A percentile compares a stretch with the other conserved stretches of the same genome.
phyloP scores from a whole-genome alignment of 1,140 invertebrate genomes.

The Brachionus calyciflorus region DNA sequence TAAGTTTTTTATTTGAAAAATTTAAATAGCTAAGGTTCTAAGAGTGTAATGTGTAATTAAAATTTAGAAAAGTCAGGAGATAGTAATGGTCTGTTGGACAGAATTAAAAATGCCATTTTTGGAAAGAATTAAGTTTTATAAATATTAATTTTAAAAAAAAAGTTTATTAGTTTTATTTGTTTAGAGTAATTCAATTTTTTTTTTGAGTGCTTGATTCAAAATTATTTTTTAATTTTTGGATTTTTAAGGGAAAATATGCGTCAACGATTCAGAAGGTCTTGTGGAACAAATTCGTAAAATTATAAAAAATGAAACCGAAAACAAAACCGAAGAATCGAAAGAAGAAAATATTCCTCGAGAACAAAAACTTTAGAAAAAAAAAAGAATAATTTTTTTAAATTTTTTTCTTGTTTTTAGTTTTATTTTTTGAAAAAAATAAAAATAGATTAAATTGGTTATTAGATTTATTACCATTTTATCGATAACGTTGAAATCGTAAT shows the following conservation, averaged over 20 bases:
- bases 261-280: conserved; percentile 22
- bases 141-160: conserved; percentile 11
- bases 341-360: too few relatives aligned
- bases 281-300: conserved; percentile 16
- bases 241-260: conserved; percentile 7
- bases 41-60: too few relatives aligned
- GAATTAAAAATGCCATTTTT: conserved; percentile 34
- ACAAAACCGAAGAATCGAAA: background rate
- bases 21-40: background rate
- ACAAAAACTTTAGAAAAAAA: too few relatives aligned
- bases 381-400: too few relatives aligned
- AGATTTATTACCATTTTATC: too few relatives aligned
- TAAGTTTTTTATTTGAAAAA: background rate
- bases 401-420: too few relatives aligned
- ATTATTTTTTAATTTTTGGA: conserved; percentile 23
- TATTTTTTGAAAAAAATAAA: too few relatives aligned
- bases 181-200: background rate
- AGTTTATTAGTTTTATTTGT: background rate
- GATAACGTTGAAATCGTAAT: too few relatives aligned
- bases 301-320: background rate
- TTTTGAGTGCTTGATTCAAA: background rate
- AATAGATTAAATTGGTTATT: too few relatives aligned
- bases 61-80: background rate
- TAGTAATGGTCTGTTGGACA: conserved; percentile 2
- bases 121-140: conserved; percentile 31